Percentiles rank a stretch among this genome's conserved stretches.
Evolutionary conservation across 2,888 invertebrate genomes (phyloP).

Genomic region (Caradrina kadenii): DNA sequence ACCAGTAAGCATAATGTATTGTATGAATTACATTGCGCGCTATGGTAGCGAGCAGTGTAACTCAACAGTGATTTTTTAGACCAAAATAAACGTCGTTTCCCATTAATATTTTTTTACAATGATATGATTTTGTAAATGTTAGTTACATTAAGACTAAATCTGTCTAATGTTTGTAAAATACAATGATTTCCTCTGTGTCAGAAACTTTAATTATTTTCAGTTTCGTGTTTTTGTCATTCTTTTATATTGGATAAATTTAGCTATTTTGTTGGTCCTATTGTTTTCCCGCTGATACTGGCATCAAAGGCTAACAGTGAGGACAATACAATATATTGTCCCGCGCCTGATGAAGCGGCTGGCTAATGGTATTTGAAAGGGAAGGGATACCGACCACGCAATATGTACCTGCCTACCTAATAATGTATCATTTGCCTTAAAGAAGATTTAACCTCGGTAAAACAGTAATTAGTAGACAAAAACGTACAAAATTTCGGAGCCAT

Average conservation of each 20-base stretch:
- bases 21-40: background rate
- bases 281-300: constrained; percentile 37
- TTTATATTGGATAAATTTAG: constrained; percentile 32
- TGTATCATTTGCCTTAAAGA: constrained; percentile 1
- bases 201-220: constrained; percentile 33
- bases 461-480: constrained; percentile 60
- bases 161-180: background rate
- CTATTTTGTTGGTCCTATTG: constrained; percentile 35
- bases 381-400: constrained; percentile 2
- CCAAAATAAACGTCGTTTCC: too few relatives aligned
- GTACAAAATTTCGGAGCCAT: constrained; percentile 35
- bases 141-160: background rate
- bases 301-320: constrained; percentile 41
- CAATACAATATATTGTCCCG: constrained; percentile 47
- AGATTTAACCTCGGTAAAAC: constrained; percentile 48
- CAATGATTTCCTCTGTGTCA: background rate
- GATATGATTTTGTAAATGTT: background rate
- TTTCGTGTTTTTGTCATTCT: constrained; percentile 25
- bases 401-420: constrained; percentile 8
- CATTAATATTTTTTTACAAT: too few relatives aligned
- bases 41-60: too few relatives aligned
- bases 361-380: constrained; percentile 47
- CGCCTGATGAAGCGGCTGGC: constrained; percentile 24
- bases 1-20: too few relatives aligned
- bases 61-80: too few relatives aligned